These are phyloP conservation scores for Tachyglossus aculeatus DNA, from an alignment of 2,797 vertebrate genomes.

Conservation along the genomic window DNA sequence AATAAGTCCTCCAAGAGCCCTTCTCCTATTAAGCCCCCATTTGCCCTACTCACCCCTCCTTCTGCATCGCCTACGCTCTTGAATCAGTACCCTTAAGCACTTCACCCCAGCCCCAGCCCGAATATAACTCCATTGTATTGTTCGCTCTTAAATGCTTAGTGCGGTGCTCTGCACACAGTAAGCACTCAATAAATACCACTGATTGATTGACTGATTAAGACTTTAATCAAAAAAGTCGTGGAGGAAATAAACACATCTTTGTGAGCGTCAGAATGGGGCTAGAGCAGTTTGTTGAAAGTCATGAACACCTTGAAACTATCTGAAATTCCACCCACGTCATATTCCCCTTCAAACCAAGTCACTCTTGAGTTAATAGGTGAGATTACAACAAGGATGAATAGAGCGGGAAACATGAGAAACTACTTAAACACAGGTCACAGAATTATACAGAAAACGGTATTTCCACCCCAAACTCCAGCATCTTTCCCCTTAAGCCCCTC, in stretches of 20 bases:
- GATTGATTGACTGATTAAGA: too few relatives aligned
- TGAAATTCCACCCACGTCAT: background rate
- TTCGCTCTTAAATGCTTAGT: too few relatives aligned
- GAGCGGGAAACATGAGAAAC: background rate
- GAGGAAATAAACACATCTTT: slow-evolving; percentile 50
- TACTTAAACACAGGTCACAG: slow-evolving; percentile 18
- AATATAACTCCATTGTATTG: slow-evolving; percentile 50
- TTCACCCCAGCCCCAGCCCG: slow-evolving; percentile 13
- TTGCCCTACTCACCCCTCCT: too few relatives aligned
- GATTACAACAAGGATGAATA: slow-evolving; percentile 21
- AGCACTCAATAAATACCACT: slow-evolving; percentile 36
- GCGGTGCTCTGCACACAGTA: too few relatives aligned
- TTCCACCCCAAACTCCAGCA: slow-evolving; percentile 10
- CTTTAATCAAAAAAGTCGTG: slow-evolving; percentile 54
- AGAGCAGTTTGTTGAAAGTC: slow-evolving; percentile 60
- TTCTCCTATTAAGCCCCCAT: too few relatives aligned
- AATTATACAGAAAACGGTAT: slow-evolving; percentile 10
- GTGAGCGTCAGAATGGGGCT: slow-evolving; percentile 44
- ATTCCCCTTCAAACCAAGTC: slow-evolving; percentile 42
- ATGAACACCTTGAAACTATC: slow-evolving; percentile 56
- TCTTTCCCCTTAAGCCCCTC: background rate
- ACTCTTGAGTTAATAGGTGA: slow-evolving; percentile 41
- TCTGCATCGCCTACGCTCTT: too few relatives aligned
- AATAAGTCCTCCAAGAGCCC: too few relatives aligned
- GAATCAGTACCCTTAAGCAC: too few relatives aligned